A percentile compares a stretch with the other conserved stretches of the same genome.
phyloP scores from a whole-genome alignment of 2,797 vertebrate species.

The Esox lucius region DNA sequence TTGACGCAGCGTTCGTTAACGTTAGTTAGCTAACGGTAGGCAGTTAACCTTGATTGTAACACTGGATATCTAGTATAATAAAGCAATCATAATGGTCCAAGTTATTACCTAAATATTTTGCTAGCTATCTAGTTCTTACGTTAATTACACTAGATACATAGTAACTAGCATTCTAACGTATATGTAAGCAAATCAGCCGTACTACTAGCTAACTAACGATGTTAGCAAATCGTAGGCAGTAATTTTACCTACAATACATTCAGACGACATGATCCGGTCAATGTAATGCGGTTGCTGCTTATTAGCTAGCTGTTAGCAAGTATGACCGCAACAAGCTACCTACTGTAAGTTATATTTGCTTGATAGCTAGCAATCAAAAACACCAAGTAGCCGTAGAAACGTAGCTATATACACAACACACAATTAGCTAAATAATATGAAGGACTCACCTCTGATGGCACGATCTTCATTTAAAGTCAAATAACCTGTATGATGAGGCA shows the following conservation, averaged over 20 bases:
- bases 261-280: not conserved
- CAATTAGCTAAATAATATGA: not conserved
- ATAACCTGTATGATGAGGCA: slow-evolving; percentile 80
- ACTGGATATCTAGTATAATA: too few relatives aligned
- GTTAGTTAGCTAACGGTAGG: not conserved
- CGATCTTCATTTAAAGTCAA: slow-evolving; percentile 86
- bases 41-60: too few relatives aligned
- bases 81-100: not conserved
- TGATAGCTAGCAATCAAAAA: not conserved
- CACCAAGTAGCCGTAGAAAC: not conserved
- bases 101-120: not conserved
- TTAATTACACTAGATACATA: too few relatives aligned
- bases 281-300: not conserved
- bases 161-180: too few relatives aligned
- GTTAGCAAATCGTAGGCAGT: not conserved
- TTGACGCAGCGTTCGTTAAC: not conserved
- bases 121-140: not conserved
- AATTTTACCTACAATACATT: not conserved
- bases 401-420: not conserved
- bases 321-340: too few relatives aligned
- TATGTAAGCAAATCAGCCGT: too few relatives aligned
- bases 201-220: not conserved
- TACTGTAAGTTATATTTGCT: not conserved
- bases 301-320: not conserved
- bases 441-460: slow-evolving; percentile 79